These are phyloP conservation scores for Kryphioiulus occultus DNA, from an alignment of 2,888 invertebrate species.

Conservation along the genomic window DNA sequence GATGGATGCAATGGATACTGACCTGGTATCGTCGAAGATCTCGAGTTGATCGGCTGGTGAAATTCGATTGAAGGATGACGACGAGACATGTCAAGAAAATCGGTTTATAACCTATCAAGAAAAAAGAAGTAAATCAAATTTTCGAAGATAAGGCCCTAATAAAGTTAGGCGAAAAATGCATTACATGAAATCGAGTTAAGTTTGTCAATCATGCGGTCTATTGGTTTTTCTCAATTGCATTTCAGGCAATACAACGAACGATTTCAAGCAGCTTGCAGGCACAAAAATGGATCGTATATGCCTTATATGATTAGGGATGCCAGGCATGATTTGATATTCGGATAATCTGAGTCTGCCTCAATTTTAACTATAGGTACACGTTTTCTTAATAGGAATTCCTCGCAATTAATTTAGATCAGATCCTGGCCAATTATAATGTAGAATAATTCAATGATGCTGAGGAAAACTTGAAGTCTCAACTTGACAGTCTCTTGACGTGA, in stretches of 20 bases:
- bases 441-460: background rate
- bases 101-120: background rate
- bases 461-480: background rate
- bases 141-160: constrained; percentile 46
- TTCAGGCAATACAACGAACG: background rate
- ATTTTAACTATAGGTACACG: background rate
- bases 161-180: constrained; percentile 45
- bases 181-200: constrained; percentile 46
- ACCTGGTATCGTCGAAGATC: background rate
- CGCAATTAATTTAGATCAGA: background rate
- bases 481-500: background rate
- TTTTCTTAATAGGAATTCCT: background rate
- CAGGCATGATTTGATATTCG: background rate
- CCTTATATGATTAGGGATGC: background rate
- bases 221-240: constrained; percentile 33
- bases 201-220: constrained; percentile 47
- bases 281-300: background rate
- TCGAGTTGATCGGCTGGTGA: background rate
- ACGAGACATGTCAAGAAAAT: constrained; percentile 40
- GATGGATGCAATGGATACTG: background rate
- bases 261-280: background rate
- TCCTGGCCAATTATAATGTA: background rate
- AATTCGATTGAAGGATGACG: constrained; percentile 41
- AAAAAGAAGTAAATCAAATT: constrained; percentile 45
- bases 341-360: background rate